Evolutionary conservation across 92 coral and sea anemone genomes (phyloP).

Genomic region (Galaxea fascicularis): DNA sequence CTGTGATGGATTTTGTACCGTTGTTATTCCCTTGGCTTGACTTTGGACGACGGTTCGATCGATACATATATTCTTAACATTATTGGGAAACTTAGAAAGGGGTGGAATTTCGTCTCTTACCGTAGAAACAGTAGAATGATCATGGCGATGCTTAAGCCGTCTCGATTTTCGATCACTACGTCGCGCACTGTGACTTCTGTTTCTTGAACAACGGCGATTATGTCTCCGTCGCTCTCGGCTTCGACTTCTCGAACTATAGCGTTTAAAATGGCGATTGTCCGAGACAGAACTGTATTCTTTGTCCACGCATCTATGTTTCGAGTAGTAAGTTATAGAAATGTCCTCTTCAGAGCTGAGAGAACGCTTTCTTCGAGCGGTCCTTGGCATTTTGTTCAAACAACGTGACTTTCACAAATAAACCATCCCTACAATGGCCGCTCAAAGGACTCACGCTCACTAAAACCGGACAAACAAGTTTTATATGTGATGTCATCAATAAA

Average conservation of each 20-base stretch:
- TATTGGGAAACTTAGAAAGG: not conserved
- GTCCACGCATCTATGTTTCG: conserved; percentile 64
- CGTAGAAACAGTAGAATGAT: conserved; percentile 62
- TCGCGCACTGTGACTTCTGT: conserved; percentile 72
- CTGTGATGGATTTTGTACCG: too few relatives aligned
- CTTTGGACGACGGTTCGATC: too few relatives aligned
- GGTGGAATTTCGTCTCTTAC: conserved; percentile 43
- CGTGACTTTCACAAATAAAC: conserved; percentile 2
- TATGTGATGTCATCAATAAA: conserved; percentile 20
- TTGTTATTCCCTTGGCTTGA: too few relatives aligned
- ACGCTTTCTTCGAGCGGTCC: conserved; percentile 73
- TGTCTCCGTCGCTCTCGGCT: conserved; percentile 75
- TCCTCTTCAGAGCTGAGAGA: conserved; percentile 72
- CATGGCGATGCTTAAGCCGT: conserved; percentile 76
- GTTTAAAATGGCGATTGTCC: conserved; percentile 53
- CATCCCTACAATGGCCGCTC: conserved; percentile 20
- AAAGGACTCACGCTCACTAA: not conserved
- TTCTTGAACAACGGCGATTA: conserved; percentile 58
- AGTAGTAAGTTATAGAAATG: conserved; percentile 62
- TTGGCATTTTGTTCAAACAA: conserved; percentile 71
- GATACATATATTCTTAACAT: too few relatives aligned
- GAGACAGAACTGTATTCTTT: conserved; percentile 43
- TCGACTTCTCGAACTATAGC: conserved; percentile 69
- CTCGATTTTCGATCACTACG: conserved; percentile 69
- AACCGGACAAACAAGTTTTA: conserved; percentile 72